Evolutionary conservation across 1,140 invertebrate species (phyloP), one percentile per base, ranked within the genome.

Genomic region (Drosophila triauraria): DNA sequence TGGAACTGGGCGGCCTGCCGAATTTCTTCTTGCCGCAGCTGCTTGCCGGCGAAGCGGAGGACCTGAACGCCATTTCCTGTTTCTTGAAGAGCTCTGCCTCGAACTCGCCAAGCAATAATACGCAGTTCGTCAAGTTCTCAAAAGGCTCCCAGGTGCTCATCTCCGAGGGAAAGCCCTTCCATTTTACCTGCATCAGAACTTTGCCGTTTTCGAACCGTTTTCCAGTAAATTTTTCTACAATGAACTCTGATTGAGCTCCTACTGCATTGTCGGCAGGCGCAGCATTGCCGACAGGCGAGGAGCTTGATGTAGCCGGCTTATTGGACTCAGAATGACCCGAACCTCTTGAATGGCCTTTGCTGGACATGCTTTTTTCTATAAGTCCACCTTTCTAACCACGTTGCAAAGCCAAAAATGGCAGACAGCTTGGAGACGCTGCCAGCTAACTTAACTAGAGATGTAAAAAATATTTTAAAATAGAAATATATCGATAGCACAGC

Each of bases 101-200:
- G 4, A 54, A 86, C 0, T 82, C 32, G 0, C 48, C 35, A 1
- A 86, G 2, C 38, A 86, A 8, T 0, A 1, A 0, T 7, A 82
- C 53, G 32, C 58, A 64, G 0, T 68, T 51, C 3, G 23, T 42
- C 10, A 50, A 35, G 15, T 68, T 82, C 5, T 79, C 62, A 5
- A 64, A 15, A 9, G 78, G 75, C 43, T 75, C 82, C 82, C 82
- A 85, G 8, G 59, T 78, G 23, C 25, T 64, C 0, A 43, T 4
- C 3, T 69, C n/a, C 0, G 25, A 1, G 0, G 62, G 23, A 30
- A 50, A 79, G 2, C 40, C 64, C 13, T 17, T 3, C 82, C 82
- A 85, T 32, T 85, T 86, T 0, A 82, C 30, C 8, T 60, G 17
- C 4, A 70, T 23, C 8, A 82, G 58, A 4, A 59, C 13, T 2